A percentile compares a stretch with the other conserved stretches of the same genome.
phyloP scores from a whole-genome alignment of 2,888 invertebrate genomes.

The Cheilosia urbana region DNA sequence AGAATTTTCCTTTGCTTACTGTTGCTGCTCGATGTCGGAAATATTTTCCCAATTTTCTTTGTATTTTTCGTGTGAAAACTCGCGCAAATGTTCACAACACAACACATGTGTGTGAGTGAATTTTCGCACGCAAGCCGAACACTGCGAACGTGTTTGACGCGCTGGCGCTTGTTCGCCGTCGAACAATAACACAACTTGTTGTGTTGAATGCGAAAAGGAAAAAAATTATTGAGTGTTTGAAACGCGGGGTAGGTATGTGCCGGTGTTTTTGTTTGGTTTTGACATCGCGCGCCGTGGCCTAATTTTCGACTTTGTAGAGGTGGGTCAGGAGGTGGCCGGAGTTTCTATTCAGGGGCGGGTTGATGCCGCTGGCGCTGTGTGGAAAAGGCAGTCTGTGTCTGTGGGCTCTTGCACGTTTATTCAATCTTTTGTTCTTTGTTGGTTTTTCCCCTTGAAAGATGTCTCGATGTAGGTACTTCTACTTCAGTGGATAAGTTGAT shows the following conservation, averaged over 20 bases:
- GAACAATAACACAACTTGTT: conserved; percentile 63
- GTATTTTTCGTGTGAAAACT: conserved; percentile 49
- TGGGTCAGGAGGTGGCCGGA: background rate
- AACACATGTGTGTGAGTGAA: conserved; percentile 25
- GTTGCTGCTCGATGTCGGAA: conserved; percentile 39
- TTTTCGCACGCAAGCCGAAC: conserved; percentile 41
- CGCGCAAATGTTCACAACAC: conserved; percentile 52
- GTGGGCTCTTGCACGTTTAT: conserved; percentile 42
- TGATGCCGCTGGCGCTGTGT: conserved; percentile 1
- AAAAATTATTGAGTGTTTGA: conserved; percentile 10
- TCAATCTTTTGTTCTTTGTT: conserved; percentile 26
- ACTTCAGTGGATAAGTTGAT: conserved; percentile 33
- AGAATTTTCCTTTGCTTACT: conserved; percentile 54
- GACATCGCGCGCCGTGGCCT: conserved; percentile 1
- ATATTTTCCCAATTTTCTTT: conserved; percentile 28
- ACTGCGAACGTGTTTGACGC: conserved; percentile 55
- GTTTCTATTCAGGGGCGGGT: background rate
- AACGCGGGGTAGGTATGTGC: conserved; percentile 37
- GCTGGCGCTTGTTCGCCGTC: conserved; percentile 58
- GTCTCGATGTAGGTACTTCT: conserved; percentile 34
- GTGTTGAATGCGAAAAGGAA: background rate
- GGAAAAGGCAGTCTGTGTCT: conserved; percentile 14
- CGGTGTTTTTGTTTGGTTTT: conserved; percentile 22
- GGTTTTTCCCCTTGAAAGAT: conserved; percentile 34
- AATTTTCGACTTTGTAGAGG: conserved; percentile 11